Base-by-base conservation (phyloP, 2,888 invertebrate species). In the Willowsia nigromaculata region DNA sequence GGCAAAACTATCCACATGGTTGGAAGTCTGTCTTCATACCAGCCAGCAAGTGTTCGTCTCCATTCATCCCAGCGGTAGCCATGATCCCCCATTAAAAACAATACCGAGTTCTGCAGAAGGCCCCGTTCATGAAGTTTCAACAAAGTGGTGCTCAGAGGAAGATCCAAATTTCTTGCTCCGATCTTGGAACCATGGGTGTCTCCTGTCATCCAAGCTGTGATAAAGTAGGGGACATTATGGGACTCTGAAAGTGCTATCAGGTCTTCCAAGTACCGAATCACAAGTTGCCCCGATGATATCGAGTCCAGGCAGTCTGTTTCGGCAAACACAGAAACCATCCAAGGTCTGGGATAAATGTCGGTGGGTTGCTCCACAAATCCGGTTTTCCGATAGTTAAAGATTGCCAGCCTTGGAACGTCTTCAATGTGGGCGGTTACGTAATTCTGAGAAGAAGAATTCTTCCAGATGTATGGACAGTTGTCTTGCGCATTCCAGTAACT, bases 281-380 rank as follows among this genome's bases (percentile, higher is more conserved):
- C 56, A 25, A 84, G 53, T 80, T 90, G 76, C 11, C 90, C 91
- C 6, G 88, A 78, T 4, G 85, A 62, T 65, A 89, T 84, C 18
- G 85, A 76, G 2, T 89, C 91, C 25, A 90, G 74, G 33, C 91
- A 91, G n/a, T n/a, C 68, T 9, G 6, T 22, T 11, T 87, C 65
- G 7, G 86, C 68, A 37, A 85, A 85, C 25, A 85, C 89, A 0
- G 87, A 96, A 9, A 96, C 92, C 90, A 96, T 95, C 92, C 96
- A 96, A 0, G 97, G 96, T 85, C 97, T 94, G 91, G 97, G 94
- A 92, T 97, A 98, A 93, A 97, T 97, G 93, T 98, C 97, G 0
- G 97, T 96, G 0, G 98, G 98, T 0, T 95, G 95, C 15, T 95
- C 94, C 4, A 94, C 94, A 93, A 98, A 98, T 0, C 96, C 96